Conservation (phyloP, 2,888 invertebrate species). For the Maniola hyperantus region DNA sequence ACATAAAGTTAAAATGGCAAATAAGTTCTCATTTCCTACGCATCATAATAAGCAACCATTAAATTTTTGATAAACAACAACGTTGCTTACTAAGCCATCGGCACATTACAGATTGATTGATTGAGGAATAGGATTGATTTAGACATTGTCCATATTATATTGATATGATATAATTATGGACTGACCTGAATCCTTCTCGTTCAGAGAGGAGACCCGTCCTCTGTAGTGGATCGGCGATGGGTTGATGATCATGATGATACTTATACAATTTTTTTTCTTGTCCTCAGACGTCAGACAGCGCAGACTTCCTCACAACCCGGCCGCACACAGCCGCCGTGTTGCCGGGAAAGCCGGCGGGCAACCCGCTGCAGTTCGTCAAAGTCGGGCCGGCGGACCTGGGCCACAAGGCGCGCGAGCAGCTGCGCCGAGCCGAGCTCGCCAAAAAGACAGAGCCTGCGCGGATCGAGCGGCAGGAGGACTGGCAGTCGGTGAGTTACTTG, state of each 20-base stretch:
- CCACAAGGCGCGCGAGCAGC: slow-evolving; percentile 92
- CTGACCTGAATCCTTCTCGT: too few relatives aligned
- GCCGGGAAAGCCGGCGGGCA: slow-evolving; percentile 92
- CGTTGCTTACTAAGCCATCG: too few relatives aligned
- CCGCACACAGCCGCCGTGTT: slow-evolving; percentile 85
- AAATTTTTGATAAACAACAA: too few relatives aligned
- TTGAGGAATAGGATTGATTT: too few relatives aligned
- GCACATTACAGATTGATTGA: too few relatives aligned
- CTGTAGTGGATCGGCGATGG: too few relatives aligned
- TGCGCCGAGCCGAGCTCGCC: slow-evolving; percentile 92
- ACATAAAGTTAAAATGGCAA: too few relatives aligned
- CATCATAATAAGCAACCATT: too few relatives aligned
- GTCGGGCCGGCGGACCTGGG: slow-evolving; percentile 94
- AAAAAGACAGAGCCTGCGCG: slow-evolving; percentile 91
- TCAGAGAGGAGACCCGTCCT: too few relatives aligned
- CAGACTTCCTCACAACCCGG: slow-evolving; percentile 77
- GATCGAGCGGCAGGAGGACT: slow-evolving; percentile 93
- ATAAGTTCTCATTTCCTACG: too few relatives aligned
- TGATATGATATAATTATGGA: too few relatives aligned
- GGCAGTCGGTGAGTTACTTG: slow-evolving; percentile 90
- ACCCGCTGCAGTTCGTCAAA: slow-evolving; percentile 94
- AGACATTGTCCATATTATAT: too few relatives aligned
- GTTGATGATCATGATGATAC: not conserved
- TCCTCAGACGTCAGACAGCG: slow-evolving; percentile 76
- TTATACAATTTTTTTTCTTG: slow-evolving; percentile 13